Conservation (phyloP, 2,888 invertebrate genomes). For the Cataglyphis albicans region DNA sequence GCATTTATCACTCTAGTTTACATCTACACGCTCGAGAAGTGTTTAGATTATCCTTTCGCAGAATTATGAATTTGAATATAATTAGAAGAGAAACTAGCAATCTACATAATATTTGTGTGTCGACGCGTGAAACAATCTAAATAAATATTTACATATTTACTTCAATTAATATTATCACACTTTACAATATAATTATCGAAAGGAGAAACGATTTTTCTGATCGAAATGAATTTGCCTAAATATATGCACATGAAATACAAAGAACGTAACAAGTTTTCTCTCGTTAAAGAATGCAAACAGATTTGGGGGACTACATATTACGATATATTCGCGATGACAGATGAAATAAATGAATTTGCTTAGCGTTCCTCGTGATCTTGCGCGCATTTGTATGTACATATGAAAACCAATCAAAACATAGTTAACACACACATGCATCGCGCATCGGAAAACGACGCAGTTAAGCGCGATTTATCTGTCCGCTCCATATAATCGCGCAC, state of each 20-base stretch:
- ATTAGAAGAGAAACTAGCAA: not conserved
- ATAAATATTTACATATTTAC: not conserved
- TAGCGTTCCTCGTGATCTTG: not conserved
- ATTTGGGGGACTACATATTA: not conserved
- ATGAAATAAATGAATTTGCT: slow-evolving; percentile 32
- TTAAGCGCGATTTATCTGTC: slow-evolving; percentile 53
- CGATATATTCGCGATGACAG: not conserved
- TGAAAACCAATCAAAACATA: not conserved
- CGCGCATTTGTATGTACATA: not conserved
- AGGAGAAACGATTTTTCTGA: not conserved
- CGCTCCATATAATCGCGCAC: slow-evolving; percentile 23
- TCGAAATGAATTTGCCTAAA: not conserved
- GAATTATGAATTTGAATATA: not conserved
- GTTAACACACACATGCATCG: not conserved
- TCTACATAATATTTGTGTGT: not conserved
- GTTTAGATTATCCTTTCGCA: slow-evolving; percentile 16
- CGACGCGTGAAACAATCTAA: not conserved
- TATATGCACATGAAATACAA: not conserved
- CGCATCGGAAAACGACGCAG: slow-evolving; percentile 6
- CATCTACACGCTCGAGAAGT: not conserved
- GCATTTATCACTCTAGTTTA: slow-evolving; percentile 7
- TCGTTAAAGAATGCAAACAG: not conserved
- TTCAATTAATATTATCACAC: not conserved
- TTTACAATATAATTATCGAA: too few species aligned
- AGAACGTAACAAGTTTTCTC: not conserved